These are phyloP conservation scores for Nannospalax galili DNA, from an alignment of 2,113 vertebrate genomes.

Conservation along the genomic window DNA sequence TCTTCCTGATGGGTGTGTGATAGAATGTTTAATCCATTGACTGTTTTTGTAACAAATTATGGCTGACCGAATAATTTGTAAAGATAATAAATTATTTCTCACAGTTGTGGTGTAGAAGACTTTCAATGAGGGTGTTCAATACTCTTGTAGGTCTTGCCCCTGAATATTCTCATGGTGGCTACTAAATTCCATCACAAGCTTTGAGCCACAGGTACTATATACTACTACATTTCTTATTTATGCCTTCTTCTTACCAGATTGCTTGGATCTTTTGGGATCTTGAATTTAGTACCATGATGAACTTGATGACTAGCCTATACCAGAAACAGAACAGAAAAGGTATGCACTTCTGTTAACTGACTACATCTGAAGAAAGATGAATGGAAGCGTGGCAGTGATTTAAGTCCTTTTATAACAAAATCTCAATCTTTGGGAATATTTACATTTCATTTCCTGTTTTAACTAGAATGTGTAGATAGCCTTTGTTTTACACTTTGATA, in stretches of 20 bases:
- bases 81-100: not conserved
- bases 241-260: not conserved
- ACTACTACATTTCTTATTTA: not conserved
- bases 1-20: not conserved
- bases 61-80: not conserved
- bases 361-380: not conserved
- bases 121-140: no score
- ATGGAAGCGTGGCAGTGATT: not conserved
- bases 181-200: not conserved
- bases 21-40: not conserved
- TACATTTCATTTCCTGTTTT: not conserved
- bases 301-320: not conserved
- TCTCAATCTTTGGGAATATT: not conserved
- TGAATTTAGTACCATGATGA: not conserved
- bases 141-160: not conserved
- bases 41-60: not conserved
- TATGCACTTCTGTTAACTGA: not conserved
- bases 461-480: not conserved
- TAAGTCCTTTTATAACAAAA: not conserved
- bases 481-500: not conserved
- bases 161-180: no score
- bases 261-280: slow-evolving; percentile 17
- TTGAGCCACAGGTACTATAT: not conserved
- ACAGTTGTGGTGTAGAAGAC: not conserved
- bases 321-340: not conserved